These are phyloP conservation scores for Bombylius major DNA, from an alignment of 2,888 invertebrate genomes.

Conservation along the genomic window DNA sequence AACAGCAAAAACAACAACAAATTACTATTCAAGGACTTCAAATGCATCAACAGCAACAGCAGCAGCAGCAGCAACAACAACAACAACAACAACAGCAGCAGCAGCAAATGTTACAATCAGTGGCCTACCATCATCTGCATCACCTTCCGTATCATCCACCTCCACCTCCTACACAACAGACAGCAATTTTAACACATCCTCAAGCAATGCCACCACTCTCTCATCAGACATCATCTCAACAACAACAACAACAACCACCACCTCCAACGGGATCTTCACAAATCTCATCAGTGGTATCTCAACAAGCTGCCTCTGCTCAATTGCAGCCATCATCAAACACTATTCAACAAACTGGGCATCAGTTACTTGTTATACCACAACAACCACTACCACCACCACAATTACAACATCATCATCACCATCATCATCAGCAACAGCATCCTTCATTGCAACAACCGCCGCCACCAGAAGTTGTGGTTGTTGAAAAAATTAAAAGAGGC, in stretches of 20 bases:
- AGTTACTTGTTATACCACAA: not conserved
- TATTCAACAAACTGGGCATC: conserved; percentile 15
- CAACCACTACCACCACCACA: conserved; percentile 12
- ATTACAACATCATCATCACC: conserved; percentile 21
- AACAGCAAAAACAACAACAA: conserved; percentile 8
- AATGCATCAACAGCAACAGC: conserved; percentile 5
- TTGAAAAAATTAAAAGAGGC: conserved; percentile 67
- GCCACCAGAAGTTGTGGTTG: conserved; percentile 31
- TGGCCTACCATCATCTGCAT: conserved; percentile 2
- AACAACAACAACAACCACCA: not conserved
- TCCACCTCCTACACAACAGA: not conserved
- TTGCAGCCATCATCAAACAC: conserved; percentile 17
- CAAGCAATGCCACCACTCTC: conserved; percentile 1
- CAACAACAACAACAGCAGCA: conserved; percentile 7
- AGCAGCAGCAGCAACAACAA: conserved; percentile 7
- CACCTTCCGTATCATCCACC: not conserved
- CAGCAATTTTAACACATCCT: not conserved
- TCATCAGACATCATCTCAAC: not conserved
- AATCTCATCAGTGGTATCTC: conserved; percentile 6
- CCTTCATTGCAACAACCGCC: conserved; percentile 9
- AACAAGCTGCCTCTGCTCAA: not conserved
- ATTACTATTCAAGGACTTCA: conserved; percentile 1
- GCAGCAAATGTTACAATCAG: conserved; percentile 3
- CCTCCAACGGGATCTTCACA: conserved; percentile 17
- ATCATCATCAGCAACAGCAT: conserved; percentile 13